Base-by-base conservation (phyloP, 2,888 invertebrate species). In the Trypoxylon attenuatum region DNA sequence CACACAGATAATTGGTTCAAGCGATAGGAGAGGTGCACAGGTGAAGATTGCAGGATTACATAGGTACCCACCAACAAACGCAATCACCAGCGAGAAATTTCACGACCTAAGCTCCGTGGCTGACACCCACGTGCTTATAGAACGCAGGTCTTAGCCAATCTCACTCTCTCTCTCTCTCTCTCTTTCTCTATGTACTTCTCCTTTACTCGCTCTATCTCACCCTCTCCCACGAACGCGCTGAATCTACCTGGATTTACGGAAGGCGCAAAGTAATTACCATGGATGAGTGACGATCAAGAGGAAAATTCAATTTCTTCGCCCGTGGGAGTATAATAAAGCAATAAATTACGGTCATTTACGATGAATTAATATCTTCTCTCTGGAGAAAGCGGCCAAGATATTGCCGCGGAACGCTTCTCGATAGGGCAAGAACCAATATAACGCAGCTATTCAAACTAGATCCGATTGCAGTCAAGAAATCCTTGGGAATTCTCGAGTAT, bases 31-130 rank as follows among this genome's bases (percentile, higher is more conserved):
- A 46, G 55, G 57, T 33, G 27, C 59, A 50, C 18, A 23, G 45
- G 33, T 64, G 76, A 76, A 76, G 69, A 76, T 76, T 67, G 73
- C 62, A 45, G 69, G 76, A 76, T 76, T 71, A 76, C 55, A 60
- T 50, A 69, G 70, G 62, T 62, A 66, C 49, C 52, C 4, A 33
- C 51, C 50, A 23, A 60, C 59, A 62, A 71, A 71, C 57, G 71
- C 53, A 73, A 72, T 71, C 71, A 71, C 51, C 49, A 49, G 59
- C 51, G 57, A 59, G 68, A 65, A 65, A 67, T 74, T 69, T 76
- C 67, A 29, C 52, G 27, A 43, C 55, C 51, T 50, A 47, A 56
- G 58, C 22, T 53, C 41, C 43, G 19, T 18, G 46, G 5, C 29
- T n/a, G 15, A 23, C n/a, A 29, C 41, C 39, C 38, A 38, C 25